A percentile compares a stretch with the other conserved stretches of the same genome.
Evolutionary conservation across 1,140 invertebrate species (phyloP).

Genomic region (Eumaeus atala): DNA sequence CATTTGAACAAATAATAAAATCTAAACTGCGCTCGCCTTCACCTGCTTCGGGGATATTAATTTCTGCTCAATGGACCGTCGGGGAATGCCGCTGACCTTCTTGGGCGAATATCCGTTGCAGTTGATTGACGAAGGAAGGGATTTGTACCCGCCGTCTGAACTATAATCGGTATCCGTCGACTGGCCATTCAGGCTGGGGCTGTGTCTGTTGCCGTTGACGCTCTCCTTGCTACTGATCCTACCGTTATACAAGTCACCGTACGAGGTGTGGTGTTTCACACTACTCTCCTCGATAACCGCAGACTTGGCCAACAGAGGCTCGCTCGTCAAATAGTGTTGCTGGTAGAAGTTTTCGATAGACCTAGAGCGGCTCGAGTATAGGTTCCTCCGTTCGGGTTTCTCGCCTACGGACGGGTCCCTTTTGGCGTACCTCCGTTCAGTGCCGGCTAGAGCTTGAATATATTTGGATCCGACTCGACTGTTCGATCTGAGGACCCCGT

Average conservation of each 20-base stretch:
- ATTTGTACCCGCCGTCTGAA: slow-evolving; percentile 71
- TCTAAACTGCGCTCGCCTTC: slow-evolving; percentile 57
- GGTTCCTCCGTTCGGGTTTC: slow-evolving; percentile 39
- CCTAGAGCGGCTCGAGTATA: slow-evolving; percentile 54
- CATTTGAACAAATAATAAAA: not conserved
- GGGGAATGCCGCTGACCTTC: slow-evolving; percentile 68
- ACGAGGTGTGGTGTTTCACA: slow-evolving; percentile 66
- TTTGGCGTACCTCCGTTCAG: slow-evolving; percentile 51
- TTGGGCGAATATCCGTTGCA: slow-evolving; percentile 55
- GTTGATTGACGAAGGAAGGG: slow-evolving; percentile 68
- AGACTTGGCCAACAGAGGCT: slow-evolving; percentile 36
- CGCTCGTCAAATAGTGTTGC: slow-evolving; percentile 38
- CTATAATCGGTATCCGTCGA: slow-evolving; percentile 70
- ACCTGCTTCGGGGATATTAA: slow-evolving; percentile 55
- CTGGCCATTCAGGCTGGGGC: slow-evolving; percentile 62
- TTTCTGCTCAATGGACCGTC: slow-evolving; percentile 62
- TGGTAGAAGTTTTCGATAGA: slow-evolving; percentile 71
- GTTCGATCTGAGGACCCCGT: slow-evolving; percentile 50
- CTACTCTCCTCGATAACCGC: slow-evolving; percentile 47
- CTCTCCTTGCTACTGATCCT: slow-evolving; percentile 58
- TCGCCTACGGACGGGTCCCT: slow-evolving; percentile 51
- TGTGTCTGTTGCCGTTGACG: slow-evolving; percentile 57
- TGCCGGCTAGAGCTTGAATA: slow-evolving; percentile 62
- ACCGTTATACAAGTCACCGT: slow-evolving; percentile 63
- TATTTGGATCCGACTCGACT: slow-evolving; percentile 67